Percentiles rank a stretch among this genome's conserved stretches.
These are phyloP conservation scores for Pogonocichla stellata DNA, from an alignment of 2,113 vertebrate species.

Conservation along the genomic window DNA sequence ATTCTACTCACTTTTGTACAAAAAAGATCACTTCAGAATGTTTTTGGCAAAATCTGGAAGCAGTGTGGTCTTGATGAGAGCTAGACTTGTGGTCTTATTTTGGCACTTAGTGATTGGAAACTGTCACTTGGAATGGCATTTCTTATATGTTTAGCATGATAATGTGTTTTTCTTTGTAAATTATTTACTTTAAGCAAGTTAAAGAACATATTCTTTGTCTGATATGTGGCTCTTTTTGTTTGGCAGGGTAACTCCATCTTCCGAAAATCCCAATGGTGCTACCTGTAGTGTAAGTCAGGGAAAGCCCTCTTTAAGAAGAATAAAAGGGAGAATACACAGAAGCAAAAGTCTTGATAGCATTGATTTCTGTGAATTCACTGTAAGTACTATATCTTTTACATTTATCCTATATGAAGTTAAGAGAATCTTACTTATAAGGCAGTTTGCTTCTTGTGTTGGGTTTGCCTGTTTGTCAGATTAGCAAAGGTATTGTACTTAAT, in stretches of 20 bases:
- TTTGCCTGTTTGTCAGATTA: not conserved
- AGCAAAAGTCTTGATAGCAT: slow-evolving; percentile 95
- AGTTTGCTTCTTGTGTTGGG: not conserved
- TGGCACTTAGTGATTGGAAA: not conserved
- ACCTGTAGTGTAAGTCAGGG: slow-evolving; percentile 88
- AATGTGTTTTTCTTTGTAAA: not conserved
- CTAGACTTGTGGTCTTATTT: not conserved
- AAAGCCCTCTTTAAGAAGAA: slow-evolving; percentile 93
- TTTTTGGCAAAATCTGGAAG: not conserved
- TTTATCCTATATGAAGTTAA: not conserved
- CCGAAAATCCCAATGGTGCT: slow-evolving; percentile 87
- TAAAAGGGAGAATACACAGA: slow-evolving; percentile 94
- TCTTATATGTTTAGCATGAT: not conserved
- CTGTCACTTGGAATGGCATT: not conserved
- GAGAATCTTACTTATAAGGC: not conserved
- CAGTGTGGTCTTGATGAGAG: not conserved
- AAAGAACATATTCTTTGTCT: not conserved
- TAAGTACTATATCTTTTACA: slow-evolving; percentile 73
- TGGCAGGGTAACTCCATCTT: slow-evolving; percentile 89
- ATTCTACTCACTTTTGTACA: not conserved
- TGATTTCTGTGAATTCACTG: slow-evolving; percentile 93
- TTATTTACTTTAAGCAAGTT: not conserved
- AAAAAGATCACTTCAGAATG: not conserved
- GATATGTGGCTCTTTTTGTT: not conserved
- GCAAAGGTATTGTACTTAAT: not conserved